Conservation (phyloP, 2,888 invertebrate species). For the Netelia fuscicornis region DNA sequence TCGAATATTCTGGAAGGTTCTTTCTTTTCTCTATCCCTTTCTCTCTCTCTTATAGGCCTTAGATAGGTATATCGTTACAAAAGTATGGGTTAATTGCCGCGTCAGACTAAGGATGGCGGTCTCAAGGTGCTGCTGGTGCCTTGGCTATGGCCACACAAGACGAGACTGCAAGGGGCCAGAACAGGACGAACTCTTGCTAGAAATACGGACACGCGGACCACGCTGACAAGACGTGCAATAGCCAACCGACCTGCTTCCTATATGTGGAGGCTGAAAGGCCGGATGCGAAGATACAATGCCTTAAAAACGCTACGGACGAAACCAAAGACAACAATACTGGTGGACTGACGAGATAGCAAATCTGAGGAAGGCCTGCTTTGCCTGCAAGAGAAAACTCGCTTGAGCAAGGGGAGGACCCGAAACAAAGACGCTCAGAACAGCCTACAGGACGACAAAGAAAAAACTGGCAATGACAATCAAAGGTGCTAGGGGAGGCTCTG, state of each 20-base stretch:
- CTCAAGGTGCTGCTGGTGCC: constrained; percentile 25
- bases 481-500: constrained; percentile 24
- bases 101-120: constrained; percentile 31
- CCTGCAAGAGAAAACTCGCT: no score
- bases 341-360: no score
- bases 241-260: constrained; percentile 14
- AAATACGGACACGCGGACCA: constrained; percentile 41
- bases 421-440: neutral
- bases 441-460: constrained; percentile 3
- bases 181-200: constrained; percentile 23
- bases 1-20: no score
- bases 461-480: neutral
- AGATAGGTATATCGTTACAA: no score
- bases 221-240: neutral
- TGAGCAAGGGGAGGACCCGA: neutral
- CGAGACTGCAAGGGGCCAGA: constrained; percentile 12
- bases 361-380: no score
- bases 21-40: no score
- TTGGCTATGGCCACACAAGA: constrained; percentile 3
- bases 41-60: no score
- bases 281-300: neutral
- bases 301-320: no score
- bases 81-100: constrained; percentile 44
- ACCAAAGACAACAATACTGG: no score
- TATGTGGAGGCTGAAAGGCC: constrained; percentile 34